Percentiles rank a stretch among this genome's conserved stretches.
These are phyloP conservation scores for Parasteatoda tepidariorum DNA, from an alignment of 1,140 invertebrate genomes.

Conservation along the genomic window DNA sequence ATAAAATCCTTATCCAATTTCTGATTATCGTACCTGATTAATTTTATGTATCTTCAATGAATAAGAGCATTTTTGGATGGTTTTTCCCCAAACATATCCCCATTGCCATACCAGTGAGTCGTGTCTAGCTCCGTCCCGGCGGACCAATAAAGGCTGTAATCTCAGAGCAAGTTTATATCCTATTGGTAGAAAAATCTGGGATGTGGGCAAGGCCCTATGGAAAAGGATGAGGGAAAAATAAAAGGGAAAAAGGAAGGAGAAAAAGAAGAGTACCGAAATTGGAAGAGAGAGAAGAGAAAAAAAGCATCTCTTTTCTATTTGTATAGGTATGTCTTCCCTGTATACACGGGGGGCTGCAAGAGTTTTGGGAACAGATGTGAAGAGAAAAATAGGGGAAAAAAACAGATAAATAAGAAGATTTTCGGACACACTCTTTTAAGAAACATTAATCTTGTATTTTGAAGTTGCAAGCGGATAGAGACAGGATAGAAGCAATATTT, in stretches of 20 bases:
- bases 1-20: no score
- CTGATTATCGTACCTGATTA: no score
- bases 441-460: slow-evolving; percentile 59
- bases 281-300: not conserved
- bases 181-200: slow-evolving; percentile 6
- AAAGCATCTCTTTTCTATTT: slow-evolving; percentile 25
- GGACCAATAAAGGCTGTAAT: slow-evolving; percentile 54
- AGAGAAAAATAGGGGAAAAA: slow-evolving; percentile 1
- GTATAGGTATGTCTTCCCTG: slow-evolving; percentile 2
- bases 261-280: not conserved
- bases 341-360: not conserved
- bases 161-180: slow-evolving; percentile 55
- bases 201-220: not conserved
- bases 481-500: slow-evolving; percentile 52
- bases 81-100: not conserved
- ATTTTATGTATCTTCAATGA: no score
- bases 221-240: not conserved
- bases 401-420: slow-evolving; percentile 23
- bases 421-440: slow-evolving; percentile 48
- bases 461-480: slow-evolving; percentile 44
- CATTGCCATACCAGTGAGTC: not conserved
- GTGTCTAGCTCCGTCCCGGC: slow-evolving; percentile 1
- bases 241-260: not conserved
- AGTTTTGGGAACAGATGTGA: slow-evolving; percentile 16
- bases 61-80: not conserved